Base-by-base conservation (phyloP, 2,888 invertebrate species). In the Xestobium rufovillosum region DNA sequence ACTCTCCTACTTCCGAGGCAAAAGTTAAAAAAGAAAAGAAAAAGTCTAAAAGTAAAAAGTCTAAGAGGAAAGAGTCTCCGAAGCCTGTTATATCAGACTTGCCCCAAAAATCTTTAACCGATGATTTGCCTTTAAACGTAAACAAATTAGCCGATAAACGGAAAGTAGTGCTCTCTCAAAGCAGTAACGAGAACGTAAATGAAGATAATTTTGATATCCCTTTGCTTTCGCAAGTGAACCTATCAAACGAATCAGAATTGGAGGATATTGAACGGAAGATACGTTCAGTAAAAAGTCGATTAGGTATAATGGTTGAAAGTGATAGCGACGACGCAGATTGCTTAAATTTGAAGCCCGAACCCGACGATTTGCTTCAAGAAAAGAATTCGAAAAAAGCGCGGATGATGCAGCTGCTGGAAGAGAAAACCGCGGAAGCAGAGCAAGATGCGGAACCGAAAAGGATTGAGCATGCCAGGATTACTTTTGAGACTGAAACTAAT, bases 311-410 rank as follows among this genome's bases (percentile, higher is more conserved):
- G 32, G 57, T 74, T 26, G 70, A 73, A 45, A 71, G 71, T 41
- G 73, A 74, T 61, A 73, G 73, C 3, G 76, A 77, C 43, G 76
- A 76, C 57, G 78, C 78, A 45, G 80, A 81, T 57, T 75, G 76
- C 55, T 63, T 77, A 19, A 79, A 75, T 59, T 70, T 80, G 16
- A 72, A 76, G 45, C 75, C 76, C 27, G 80, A 78, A 52, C 76
- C 76, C 11, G 76, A 61, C 43, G 23, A 19, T 6, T 19, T 19
- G n/a, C n/a, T n/a, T n/a, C n/a, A n/a, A n/a, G n/a, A n/a, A n/a
- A n/a, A n/a, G n/a, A n/a, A n/a, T n/a, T n/a, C n/a, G n/a, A n/a
- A n/a, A n/a, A n/a, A n/a, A n/a, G n/a, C n/a, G n/a, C n/a, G n/a
- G n/a, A n/a, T n/a, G n/a, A n/a, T n/a, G n/a, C n/a, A n/a, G n/a